A percentile compares a stretch with the other conserved stretches of the same genome.
These are phyloP conservation scores for Motacilla tschutschensis DNA, from an alignment of 2,113 vertebrate genomes.

Conservation along the genomic window DNA sequence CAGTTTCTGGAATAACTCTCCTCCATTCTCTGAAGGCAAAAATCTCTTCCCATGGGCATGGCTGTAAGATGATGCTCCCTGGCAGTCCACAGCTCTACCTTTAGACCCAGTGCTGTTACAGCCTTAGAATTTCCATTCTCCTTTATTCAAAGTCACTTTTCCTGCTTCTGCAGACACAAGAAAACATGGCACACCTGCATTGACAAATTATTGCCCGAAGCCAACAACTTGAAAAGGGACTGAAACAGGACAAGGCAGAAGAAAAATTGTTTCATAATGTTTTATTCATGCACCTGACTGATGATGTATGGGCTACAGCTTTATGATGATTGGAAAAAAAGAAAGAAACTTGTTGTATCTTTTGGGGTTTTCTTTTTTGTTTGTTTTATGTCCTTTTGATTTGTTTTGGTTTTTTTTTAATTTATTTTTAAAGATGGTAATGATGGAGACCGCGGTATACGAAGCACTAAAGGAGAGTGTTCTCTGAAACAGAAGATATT, in stretches of 20 bases:
- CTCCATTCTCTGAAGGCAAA: not conserved
- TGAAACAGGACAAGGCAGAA: not conserved
- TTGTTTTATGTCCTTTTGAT: not conserved
- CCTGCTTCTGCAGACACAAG: not conserved
- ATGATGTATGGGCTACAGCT: not conserved
- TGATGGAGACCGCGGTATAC: not conserved
- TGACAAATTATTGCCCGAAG: constrained; percentile 31
- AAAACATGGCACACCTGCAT: not conserved
- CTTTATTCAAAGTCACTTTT: constrained; percentile 17
- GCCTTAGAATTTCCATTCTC: not conserved
- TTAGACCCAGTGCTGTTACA: not conserved
- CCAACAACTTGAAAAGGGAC: not conserved
- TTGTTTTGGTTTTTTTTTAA: not conserved
- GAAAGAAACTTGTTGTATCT: not conserved
- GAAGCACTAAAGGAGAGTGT: not conserved
- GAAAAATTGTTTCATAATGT: constrained; percentile 9
- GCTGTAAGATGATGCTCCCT: not conserved
- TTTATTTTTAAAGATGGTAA: not conserved
- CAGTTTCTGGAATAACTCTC: not conserved
- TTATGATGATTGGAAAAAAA: not conserved
- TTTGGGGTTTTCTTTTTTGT: not conserved
- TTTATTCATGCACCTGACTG: constrained; percentile 29
- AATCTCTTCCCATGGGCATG: not conserved
- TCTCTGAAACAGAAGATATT: not conserved
- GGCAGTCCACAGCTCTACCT: not conserved